Percentiles rank a stretch among this genome's conserved stretches.
These are phyloP conservation scores for Papio anubis DNA, from an alignment of 2,113 vertebrate genomes.

Conservation along the genomic window DNA sequence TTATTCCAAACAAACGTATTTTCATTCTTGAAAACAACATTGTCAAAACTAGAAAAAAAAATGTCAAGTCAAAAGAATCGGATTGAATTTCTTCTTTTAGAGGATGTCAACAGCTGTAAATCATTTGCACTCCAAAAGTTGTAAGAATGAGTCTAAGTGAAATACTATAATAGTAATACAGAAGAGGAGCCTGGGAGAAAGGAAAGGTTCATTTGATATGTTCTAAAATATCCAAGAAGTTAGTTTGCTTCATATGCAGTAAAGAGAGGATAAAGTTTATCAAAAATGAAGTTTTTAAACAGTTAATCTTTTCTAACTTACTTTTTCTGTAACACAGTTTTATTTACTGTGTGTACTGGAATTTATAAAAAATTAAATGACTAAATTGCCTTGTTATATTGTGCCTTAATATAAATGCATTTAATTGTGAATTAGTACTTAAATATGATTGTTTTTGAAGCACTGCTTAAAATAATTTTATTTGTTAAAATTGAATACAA, in stretches of 20 bases:
- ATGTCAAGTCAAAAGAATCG: background rate
- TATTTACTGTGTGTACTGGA: background rate
- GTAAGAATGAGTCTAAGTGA: background rate
- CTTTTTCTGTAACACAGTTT: background rate
- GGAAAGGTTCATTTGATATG: background rate
- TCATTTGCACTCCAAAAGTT: conserved; percentile 49
- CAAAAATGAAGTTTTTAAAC: background rate
- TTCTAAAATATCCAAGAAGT: background rate
- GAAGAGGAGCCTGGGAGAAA: background rate
- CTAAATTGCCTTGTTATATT: background rate
- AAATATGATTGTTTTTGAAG: background rate
- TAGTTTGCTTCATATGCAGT: background rate
- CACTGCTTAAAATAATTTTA: background rate
- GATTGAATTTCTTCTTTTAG: conserved; percentile 17
- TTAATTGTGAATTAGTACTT: background rate
- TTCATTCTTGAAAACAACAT: background rate
- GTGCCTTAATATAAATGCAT: background rate
- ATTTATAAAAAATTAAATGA: background rate
- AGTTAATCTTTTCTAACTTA: background rate
- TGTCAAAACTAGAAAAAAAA: background rate
- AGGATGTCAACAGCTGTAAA: conserved; percentile 38
- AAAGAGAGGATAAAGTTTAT: background rate
- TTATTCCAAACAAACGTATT: conserved; percentile 7
- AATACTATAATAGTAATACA: background rate
- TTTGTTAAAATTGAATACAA: background rate